Conservation (phyloP, 2,888 invertebrate species). For the Nephrotoma appendiculata region DNA sequence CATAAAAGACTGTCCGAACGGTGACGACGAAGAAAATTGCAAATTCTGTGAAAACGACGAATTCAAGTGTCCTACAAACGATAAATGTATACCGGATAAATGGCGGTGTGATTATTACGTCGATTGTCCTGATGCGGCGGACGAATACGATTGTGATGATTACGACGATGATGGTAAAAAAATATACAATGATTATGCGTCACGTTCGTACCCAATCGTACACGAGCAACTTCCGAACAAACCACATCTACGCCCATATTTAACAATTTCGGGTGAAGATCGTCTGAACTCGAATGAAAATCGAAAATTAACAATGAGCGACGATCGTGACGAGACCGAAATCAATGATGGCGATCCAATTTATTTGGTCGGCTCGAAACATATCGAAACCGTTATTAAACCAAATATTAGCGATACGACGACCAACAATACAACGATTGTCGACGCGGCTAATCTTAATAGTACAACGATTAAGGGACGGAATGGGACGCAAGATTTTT, state of each 20-base stretch:
- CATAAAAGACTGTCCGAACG: constrained; percentile 32
- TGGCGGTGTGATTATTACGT: constrained; percentile 45
- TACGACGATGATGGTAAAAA: constrained; percentile 23
- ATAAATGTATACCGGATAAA: constrained; percentile 40
- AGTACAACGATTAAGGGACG: not conserved
- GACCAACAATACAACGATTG: not conserved
- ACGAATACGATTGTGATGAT: constrained; percentile 40
- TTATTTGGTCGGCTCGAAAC: constrained; percentile 12
- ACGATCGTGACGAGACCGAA: constrained; percentile 7
- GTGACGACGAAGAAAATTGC: constrained; percentile 35
- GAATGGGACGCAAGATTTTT: not conserved
- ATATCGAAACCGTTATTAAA: constrained; percentile 13
- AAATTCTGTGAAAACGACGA: constrained; percentile 33
- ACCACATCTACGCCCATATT: constrained; percentile 19
- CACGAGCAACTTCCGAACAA: constrained; percentile 25
- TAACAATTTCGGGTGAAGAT: constrained; percentile 19
- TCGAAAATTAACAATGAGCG: constrained; percentile 8
- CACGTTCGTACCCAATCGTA: constrained; percentile 25
- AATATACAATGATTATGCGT: constrained; percentile 16
- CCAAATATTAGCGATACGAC: constrained; percentile 10
- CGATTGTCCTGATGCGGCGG: constrained; percentile 47
- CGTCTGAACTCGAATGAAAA: constrained; percentile 3
- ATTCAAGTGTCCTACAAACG: constrained; percentile 32
- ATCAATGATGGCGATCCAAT: constrained; percentile 10
- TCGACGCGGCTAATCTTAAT: not conserved